Evolutionary conservation across 2,113 vertebrate genomes (phyloP), one percentile per base, ranked within the genome.

Genomic region (Petroica traversi): DNA sequence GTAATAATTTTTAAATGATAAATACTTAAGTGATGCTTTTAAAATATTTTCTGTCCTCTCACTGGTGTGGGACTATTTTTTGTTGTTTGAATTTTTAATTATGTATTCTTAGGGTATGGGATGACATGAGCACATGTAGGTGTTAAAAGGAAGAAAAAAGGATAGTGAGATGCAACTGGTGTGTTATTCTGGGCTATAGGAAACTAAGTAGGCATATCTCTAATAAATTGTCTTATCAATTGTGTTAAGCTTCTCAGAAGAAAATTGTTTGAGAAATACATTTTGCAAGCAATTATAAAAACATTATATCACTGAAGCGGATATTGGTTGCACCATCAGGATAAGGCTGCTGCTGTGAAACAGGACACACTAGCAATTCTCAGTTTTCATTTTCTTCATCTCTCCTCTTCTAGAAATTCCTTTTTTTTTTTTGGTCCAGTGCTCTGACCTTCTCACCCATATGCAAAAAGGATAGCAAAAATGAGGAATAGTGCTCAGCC

Each of bases 1-100:
- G 22, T 31, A 41, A 31, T 11, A 0, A 19, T 34, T 61, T 51
- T 61, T 31, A 10, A 41, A 41, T 0, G 1, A 8, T 25, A 51
- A 29, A 25, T 61, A 19, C 10, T 61, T 31, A 16, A 51, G 29
- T 43, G 2, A 16, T 36, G 5, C 22, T 28, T 80, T 67, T 33
- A 5, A 31, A 82, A 11, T 38, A 14, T 41, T 26, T 77, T 77
- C 14, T 66, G 17, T 51, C 19, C 5, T 77, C 15, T 59, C 15
- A 19, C 5, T 25, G 12, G 4, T 17, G 24, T 31, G 12, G 45
- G 9, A 40, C 69, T 64, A 33, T 7, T 74, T 85, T 43, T 59
- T 3, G 0, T 36, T 68, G 8, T 71, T 54, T n/a, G 31, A 12
- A 1, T 64, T 77, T 45, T 59, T 46, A 55, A 33, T 40, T 46